A percentile compares a stretch with the other conserved stretches of the same genome.
phyloP scores from a whole-genome alignment of 2,797 vertebrate species.

The Gambelia wislizenii region DNA sequence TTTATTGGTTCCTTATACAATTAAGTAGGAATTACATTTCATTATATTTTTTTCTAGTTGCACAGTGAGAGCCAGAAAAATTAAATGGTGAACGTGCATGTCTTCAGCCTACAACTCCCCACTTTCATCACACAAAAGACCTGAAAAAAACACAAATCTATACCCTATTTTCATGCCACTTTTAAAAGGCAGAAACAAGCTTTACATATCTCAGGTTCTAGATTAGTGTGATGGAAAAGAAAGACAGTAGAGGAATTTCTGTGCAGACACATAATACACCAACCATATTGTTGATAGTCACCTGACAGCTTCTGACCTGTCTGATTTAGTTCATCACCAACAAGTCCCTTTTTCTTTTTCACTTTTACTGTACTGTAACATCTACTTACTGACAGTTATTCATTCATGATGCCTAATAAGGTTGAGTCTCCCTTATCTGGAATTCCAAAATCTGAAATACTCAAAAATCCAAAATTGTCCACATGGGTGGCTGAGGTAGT shows the following conservation, averaged over 20 bases:
- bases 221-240: background rate
- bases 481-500: too few species aligned
- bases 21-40: conserved; percentile 35
- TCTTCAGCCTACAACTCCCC: background rate
- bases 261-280: background rate
- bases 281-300: too few species aligned
- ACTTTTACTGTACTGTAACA: too few species aligned
- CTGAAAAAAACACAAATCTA: background rate
- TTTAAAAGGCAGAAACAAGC: background rate
- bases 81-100: background rate
- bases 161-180: background rate
- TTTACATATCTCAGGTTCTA: background rate
- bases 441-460: too few species aligned
- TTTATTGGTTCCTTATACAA: conserved; percentile 21
- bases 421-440: too few species aligned
- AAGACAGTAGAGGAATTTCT: background rate
- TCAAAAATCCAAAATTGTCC: too few species aligned
- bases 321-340: too few species aligned
- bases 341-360: too few species aligned
- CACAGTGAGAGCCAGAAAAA: background rate
- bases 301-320: too few species aligned
- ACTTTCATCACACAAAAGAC: background rate
- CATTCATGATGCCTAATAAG: too few species aligned
- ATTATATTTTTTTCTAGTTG: conserved; percentile 18
- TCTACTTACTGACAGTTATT: too few species aligned